Conservation (phyloP, 2,888 invertebrate species). For the Phortica magna region DNA sequence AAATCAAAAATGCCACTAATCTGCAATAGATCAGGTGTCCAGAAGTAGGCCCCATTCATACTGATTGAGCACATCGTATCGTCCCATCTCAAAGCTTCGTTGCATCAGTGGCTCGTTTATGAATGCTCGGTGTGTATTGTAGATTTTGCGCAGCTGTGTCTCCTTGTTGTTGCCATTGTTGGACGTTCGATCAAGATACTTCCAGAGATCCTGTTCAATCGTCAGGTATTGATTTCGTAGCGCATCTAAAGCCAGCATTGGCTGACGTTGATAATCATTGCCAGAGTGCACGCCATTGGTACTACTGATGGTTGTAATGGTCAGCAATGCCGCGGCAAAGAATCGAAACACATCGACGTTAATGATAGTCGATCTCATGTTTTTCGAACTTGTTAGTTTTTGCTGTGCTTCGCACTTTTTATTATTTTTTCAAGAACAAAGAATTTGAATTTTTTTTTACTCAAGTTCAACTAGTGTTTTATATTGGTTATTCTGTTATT, state of each 20-base stretch:
- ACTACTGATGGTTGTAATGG: too few species aligned
- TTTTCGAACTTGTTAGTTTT: too few species aligned
- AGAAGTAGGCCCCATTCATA: slow-evolving; percentile 84
- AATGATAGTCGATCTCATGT: too few species aligned
- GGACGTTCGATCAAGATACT: slow-evolving; percentile 66
- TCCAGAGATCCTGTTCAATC: slow-evolving; percentile 79
- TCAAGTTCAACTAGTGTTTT: too few species aligned
- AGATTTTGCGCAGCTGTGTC: slow-evolving; percentile 72
- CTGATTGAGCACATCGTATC: slow-evolving; percentile 76
- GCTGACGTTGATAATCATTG: slow-evolving; percentile 25
- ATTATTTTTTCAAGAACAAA: too few species aligned
- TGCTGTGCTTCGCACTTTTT: too few species aligned
- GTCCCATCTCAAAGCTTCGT: slow-evolving; percentile 57
- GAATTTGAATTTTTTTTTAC: too few species aligned
- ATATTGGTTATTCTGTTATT: too few species aligned
- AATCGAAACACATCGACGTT: too few species aligned
- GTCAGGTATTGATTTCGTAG: slow-evolving; percentile 81
- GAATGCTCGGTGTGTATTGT: slow-evolving; percentile 72
- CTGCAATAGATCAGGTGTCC: slow-evolving; percentile 81
- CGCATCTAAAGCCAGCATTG: slow-evolving; percentile 80
- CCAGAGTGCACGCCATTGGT: too few species aligned
- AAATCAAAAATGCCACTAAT: slow-evolving; percentile 84
- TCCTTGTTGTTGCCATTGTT: slow-evolving; percentile 63
- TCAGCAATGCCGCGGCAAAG: too few species aligned
- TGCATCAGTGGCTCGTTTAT: slow-evolving; percentile 57